These are phyloP conservation scores for Addax nasomaculatus DNA, from an alignment of 2,113 vertebrate genomes.

Conservation along the genomic window DNA sequence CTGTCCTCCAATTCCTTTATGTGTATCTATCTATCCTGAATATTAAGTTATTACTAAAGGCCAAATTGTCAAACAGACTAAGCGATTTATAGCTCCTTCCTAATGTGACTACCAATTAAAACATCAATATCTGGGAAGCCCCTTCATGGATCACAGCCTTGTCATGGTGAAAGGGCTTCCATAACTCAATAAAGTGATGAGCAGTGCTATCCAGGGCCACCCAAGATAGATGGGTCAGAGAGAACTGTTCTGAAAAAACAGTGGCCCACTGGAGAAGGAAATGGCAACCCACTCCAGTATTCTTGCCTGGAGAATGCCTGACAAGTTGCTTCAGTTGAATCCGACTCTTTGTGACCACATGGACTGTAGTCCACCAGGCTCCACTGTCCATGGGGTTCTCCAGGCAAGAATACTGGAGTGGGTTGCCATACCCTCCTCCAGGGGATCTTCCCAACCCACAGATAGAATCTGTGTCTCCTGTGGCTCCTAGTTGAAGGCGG, in stretches of 20 bases:
- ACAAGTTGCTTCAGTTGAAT: not conserved
- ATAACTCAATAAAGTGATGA: not conserved
- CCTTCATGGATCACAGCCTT: not conserved
- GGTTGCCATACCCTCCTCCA: not conserved
- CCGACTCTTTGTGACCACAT: not conserved
- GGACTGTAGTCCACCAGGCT: not conserved
- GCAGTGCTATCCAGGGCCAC: not conserved
- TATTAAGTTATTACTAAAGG: not conserved
- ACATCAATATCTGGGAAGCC: not conserved
- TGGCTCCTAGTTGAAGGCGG: fast-evolving
- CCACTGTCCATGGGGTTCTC: not conserved
- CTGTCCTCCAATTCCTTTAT: not conserved
- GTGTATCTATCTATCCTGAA: not conserved
- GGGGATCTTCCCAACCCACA: not conserved
- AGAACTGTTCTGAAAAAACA: not conserved
- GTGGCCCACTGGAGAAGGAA: not conserved
- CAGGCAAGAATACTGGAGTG: not conserved
- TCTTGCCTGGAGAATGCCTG: not conserved
- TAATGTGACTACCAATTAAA: not conserved
- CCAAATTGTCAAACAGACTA: not conserved
- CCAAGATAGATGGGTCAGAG: not conserved
- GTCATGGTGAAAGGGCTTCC: not conserved
- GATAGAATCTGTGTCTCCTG: not conserved
- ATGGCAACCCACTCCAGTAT: not conserved
- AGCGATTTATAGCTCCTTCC: not conserved